Evolutionary conservation across 2,113 vertebrate genomes (phyloP).

Genomic region (Labeo rohita): DNA sequence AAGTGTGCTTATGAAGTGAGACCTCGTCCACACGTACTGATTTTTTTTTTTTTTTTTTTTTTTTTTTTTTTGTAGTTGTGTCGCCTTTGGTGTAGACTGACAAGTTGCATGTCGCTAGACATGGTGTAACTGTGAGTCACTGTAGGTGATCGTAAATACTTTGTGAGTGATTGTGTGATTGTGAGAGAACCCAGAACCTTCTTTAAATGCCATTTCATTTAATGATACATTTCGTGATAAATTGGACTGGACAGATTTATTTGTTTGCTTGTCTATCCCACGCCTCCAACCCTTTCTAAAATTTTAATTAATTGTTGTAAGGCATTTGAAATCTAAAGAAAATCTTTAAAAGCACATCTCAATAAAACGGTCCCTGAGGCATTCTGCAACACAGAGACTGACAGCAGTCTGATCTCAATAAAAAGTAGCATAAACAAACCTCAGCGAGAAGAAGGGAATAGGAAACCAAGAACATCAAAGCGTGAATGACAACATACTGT

Average conservation of each 20-base stretch:
- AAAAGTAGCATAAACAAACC: constrained; percentile 29
- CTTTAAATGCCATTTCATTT: background rate
- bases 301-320: background rate
- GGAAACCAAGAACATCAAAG: constrained; percentile 9
- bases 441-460: background rate
- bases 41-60: background rate
- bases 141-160: background rate
- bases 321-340: background rate
- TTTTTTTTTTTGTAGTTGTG: background rate
- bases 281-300: background rate
- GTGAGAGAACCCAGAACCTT: background rate
- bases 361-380: background rate
- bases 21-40: background rate
- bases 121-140: background rate
- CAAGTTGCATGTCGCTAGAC: background rate
- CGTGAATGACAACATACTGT: background rate
- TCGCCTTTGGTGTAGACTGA: background rate
- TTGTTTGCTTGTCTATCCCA: constrained; percentile 7
- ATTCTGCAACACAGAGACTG: background rate
- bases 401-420: constrained; percentile 20
- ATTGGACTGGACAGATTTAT: background rate
- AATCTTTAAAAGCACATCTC: background rate
- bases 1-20: background rate
- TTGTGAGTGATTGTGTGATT: background rate
- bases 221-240: background rate